Conservation (phyloP, 2,797 vertebrate species). For the Mycteria americana region DNA sequence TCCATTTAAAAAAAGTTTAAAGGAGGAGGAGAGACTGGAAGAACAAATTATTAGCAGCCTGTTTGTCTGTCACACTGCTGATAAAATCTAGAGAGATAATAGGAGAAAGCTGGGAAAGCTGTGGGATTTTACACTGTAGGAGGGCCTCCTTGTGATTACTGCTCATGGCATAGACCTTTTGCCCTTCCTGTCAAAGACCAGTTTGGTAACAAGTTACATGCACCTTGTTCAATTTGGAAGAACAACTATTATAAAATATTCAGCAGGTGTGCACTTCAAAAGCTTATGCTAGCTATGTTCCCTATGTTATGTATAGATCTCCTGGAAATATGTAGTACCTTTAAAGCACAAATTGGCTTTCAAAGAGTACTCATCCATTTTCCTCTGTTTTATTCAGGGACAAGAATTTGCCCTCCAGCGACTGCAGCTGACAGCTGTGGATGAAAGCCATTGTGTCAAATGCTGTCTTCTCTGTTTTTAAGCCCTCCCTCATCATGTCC, state of each 20-base stretch:
- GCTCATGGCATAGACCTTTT: neutral
- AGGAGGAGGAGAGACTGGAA: neutral
- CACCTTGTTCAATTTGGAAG: neutral
- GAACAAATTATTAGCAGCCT: neutral
- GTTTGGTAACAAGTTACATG: neutral
- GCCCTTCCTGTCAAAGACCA: neutral
- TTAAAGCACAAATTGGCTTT: neutral
- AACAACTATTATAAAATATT: neutral
- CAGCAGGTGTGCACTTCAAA: neutral
- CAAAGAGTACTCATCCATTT: neutral
- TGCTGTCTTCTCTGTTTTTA: neutral
- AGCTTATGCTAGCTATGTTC: neutral
- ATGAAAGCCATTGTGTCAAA: neutral
- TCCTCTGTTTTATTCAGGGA: neutral
- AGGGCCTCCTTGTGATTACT: neutral
- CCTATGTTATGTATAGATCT: neutral
- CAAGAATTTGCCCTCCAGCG: neutral
- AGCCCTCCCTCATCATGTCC: neutral
- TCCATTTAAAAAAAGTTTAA: neutral
- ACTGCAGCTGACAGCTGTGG: neutral
- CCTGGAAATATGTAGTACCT: neutral
- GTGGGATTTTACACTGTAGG: neutral
- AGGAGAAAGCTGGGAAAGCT: neutral
- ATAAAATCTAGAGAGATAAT: neutral
- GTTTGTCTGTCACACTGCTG: neutral